These are phyloP conservation scores for Parnassius orleans DNA, from an alignment of 2,888 invertebrate species.

Conservation along the genomic window DNA sequence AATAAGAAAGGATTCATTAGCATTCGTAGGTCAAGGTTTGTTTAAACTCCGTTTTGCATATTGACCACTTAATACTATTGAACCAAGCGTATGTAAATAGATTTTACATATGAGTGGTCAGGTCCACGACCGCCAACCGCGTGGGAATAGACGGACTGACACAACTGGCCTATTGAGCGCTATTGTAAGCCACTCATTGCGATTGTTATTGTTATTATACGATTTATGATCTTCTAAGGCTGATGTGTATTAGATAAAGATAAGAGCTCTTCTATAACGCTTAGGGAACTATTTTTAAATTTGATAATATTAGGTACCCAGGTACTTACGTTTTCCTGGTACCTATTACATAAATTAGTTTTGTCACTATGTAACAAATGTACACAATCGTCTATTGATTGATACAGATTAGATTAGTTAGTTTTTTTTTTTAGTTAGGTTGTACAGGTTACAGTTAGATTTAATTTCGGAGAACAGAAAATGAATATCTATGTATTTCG, in stretches of 20 bases:
- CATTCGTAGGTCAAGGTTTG: constrained; percentile 66
- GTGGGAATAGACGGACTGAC: constrained; percentile 61
- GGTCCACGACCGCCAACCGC: constrained; percentile 65
- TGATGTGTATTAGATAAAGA: constrained; percentile 22
- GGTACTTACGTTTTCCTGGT: too few species aligned
- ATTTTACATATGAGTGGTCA: constrained; percentile 48
- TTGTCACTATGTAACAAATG: too few species aligned
- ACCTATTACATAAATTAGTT: too few species aligned
- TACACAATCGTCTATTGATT: too few species aligned
- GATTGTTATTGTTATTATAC: constrained; percentile 11
- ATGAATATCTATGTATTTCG: too few species aligned
- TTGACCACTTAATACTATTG: constrained; percentile 60
- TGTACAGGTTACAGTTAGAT: too few species aligned
- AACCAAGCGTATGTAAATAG: constrained; percentile 49
- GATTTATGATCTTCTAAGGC: constrained; percentile 12
- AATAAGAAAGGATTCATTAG: constrained; percentile 25
- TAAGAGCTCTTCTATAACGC: constrained; percentile 17
- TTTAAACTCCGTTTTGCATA: constrained; percentile 60
- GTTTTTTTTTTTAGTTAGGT: too few species aligned
- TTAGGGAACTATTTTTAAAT: constrained; percentile 3
- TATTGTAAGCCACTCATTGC: constrained; percentile 39
- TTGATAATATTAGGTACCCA: too few species aligned
- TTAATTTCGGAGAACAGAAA: too few species aligned
- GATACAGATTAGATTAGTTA: too few species aligned
- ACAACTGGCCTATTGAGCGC: constrained; percentile 41